Percentiles rank a stretch among this genome's conserved stretches.
Evolutionary conservation across 2,797 vertebrate species (phyloP).

Genomic region (Neoniphon sammara): DNA sequence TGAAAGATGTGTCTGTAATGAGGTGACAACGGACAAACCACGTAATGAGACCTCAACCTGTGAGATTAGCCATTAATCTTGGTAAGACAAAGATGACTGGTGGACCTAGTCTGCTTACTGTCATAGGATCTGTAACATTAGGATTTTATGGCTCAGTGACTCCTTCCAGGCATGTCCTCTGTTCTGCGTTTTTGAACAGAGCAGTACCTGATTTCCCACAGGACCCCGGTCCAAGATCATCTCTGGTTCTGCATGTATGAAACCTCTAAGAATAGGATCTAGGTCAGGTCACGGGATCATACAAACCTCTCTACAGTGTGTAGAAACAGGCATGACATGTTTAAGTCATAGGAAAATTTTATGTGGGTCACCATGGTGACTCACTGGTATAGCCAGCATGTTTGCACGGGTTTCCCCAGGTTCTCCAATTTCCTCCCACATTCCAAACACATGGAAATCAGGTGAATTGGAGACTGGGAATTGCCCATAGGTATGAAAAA

Average conservation of each 20-base stretch:
- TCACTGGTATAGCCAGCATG: constrained; percentile 11
- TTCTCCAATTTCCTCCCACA: constrained; percentile 20
- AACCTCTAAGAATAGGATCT: constrained; percentile 57
- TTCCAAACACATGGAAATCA: constrained; percentile 16
- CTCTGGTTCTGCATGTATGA: constrained; percentile 48
- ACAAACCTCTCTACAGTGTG: constrained; percentile 41
- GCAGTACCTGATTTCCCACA: constrained; percentile 62
- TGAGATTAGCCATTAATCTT: constrained; percentile 76
- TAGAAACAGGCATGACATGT: constrained; percentile 40
- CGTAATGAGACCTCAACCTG: constrained; percentile 73
- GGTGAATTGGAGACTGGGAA: background rate
- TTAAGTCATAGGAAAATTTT: constrained; percentile 35
- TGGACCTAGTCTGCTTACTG: constrained; percentile 75
- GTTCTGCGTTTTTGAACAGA: constrained; percentile 66
- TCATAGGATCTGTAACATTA: constrained; percentile 72
- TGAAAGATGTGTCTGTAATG: constrained; percentile 76
- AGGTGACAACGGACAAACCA: constrained; percentile 74
- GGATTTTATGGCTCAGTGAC: constrained; percentile 69
- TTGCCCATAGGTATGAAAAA: background rate
- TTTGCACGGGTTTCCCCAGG: constrained; percentile 8
- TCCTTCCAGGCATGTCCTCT: constrained; percentile 69
- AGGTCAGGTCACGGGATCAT: constrained; percentile 67
- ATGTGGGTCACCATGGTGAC: constrained; percentile 25
- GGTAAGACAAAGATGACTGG: constrained; percentile 72
- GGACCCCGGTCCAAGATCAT: constrained; percentile 53